phyloP scores from a whole-genome alignment of 1,140 invertebrate genomes.

The Platorchestia sp. region DNA sequence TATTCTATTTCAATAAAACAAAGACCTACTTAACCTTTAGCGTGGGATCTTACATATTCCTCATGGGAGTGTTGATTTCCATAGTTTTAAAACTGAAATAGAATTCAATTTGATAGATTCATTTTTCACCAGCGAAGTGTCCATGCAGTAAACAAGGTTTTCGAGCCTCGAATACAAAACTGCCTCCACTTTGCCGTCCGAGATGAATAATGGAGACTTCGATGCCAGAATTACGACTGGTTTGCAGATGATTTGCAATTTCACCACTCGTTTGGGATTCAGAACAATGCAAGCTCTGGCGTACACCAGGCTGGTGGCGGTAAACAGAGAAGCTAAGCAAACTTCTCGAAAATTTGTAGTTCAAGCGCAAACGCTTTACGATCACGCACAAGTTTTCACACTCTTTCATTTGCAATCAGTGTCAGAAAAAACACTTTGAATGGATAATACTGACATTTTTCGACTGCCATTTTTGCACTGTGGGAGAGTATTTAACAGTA shows the following conservation, averaged over 20 bases:
- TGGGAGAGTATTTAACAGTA: no score
- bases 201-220: conserved; percentile 8
- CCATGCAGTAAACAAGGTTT: background rate
- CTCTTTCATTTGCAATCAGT: background rate
- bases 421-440: no score
- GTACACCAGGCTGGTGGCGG: background rate
- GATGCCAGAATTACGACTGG: background rate
- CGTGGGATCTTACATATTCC: no score
- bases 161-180: background rate
- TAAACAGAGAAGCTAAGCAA: no score
- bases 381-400: no score
- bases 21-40: no score
- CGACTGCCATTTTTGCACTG: no score
- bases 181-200: background rate
- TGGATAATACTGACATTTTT: no score
- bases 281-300: background rate
- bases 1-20: no score
- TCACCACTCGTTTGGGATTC: background rate
- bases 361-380: background rate
- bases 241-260: background rate
- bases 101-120: background rate
- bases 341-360: background rate
- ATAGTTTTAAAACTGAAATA: background rate
- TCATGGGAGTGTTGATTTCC: no score
- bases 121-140: background rate